phyloP scores from a whole-genome alignment of 2,113 vertebrate species.

The Ahaetulla prasina region DNA sequence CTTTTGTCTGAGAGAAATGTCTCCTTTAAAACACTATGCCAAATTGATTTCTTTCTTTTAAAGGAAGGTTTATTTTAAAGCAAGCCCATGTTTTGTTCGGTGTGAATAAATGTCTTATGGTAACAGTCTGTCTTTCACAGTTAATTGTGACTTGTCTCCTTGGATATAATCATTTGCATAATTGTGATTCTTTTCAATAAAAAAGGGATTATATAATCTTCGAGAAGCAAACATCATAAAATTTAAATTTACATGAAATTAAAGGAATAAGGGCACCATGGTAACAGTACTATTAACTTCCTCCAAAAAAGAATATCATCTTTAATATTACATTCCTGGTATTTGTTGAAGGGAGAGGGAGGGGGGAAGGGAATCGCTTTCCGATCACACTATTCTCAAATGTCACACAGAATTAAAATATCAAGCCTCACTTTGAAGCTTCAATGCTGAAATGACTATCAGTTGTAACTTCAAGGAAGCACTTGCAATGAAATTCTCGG shows the following conservation, averaged over 20 bases:
- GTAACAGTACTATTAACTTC: conserved; percentile 66
- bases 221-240: conserved; percentile 73
- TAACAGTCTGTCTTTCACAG: conserved; percentile 66
- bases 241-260: conserved; percentile 73
- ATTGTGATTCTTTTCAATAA: conserved; percentile 72
- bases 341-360: conserved; percentile 44
- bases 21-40: conserved; percentile 53
- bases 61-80: conserved; percentile 69
- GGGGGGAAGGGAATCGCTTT: conserved; percentile 49
- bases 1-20: conserved; percentile 47
- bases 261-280: conserved; percentile 68
- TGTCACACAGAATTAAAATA: conserved; percentile 69
- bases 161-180: conserved; percentile 72
- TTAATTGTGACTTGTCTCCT: conserved; percentile 73
- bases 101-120: conserved; percentile 61
- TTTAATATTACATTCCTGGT: conserved; percentile 61
- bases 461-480: conserved; percentile 50
- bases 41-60: conserved; percentile 62
- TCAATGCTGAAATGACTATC: conserved; percentile 53
- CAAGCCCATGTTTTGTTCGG: conserved; percentile 54
- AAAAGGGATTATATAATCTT: conserved; percentile 71
- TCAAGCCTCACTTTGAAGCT: conserved; percentile 57
- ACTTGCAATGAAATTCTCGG: conserved; percentile 46
- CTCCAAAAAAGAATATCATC: conserved; percentile 63
- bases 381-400: conserved; percentile 51